A percentile compares a stretch with the other conserved stretches of the same genome.
phyloP scores from a whole-genome alignment of 2,888 invertebrate species.

The Lysandra coridon region DNA sequence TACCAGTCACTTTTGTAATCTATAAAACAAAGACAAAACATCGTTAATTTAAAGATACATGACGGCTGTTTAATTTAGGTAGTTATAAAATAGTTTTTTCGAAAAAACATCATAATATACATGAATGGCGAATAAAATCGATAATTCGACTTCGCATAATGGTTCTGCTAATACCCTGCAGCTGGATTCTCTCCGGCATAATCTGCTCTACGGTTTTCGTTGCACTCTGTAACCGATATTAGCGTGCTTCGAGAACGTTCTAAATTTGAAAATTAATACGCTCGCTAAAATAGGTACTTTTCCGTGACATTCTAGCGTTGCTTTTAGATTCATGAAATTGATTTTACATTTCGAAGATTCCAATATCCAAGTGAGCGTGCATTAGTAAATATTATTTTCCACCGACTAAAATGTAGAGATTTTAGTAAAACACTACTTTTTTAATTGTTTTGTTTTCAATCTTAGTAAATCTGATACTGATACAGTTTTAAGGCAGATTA shows the following conservation, averaged over 20 bases:
- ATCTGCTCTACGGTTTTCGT: background rate
- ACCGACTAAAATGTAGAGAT: no score
- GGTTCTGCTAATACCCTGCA: conserved; percentile 1
- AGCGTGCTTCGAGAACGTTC: background rate
- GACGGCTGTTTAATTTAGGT: no score
- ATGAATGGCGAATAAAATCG: background rate
- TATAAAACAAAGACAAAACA: no score
- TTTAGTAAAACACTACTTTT: no score
- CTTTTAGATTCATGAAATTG: background rate
- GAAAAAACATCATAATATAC: background rate
- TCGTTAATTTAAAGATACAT: no score
- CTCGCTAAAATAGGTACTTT: background rate
- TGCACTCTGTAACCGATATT: conserved; percentile 11
- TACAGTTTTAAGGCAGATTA: background rate
- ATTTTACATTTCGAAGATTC: background rate
- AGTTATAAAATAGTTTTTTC: no score
- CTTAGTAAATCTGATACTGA: no score
- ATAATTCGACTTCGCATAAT: background rate
- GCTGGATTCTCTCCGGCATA: background rate
- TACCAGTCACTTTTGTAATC: no score
- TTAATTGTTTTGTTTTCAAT: no score
- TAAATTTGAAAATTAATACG: conserved; percentile 5
- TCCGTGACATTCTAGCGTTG: background rate
- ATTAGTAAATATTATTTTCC: background rate
- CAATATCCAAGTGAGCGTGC: background rate